These are phyloP conservation scores for Phengaris arion DNA, from an alignment of 2,888 invertebrate species.

Conservation along the genomic window DNA sequence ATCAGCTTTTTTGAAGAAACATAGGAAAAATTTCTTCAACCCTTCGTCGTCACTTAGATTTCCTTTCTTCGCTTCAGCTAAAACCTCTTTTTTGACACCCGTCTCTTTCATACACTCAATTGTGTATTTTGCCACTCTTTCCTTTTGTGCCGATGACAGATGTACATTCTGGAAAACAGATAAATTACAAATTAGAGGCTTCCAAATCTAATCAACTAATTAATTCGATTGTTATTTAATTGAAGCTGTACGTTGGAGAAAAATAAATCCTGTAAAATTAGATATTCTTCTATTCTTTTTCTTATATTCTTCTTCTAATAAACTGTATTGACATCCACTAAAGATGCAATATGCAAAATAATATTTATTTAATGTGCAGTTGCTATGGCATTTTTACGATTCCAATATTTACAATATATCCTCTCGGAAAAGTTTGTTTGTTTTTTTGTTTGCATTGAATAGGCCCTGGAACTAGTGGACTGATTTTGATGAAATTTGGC, in stretches of 20 bases:
- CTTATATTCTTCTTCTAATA: no score
- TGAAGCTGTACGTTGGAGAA: background rate
- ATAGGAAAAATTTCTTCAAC: slow-evolving; percentile 67
- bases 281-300: no score
- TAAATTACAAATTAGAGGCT: background rate
- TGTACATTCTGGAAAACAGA: slow-evolving; percentile 50
- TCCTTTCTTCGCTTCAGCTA: slow-evolving; percentile 64
- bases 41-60: slow-evolving; percentile 60
- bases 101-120: slow-evolving; percentile 60
- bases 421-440: no score
- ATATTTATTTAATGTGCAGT: no score
- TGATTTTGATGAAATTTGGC: no score
- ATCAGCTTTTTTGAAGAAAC: slow-evolving; percentile 69
- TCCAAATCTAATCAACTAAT: background rate
- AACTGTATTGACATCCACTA: no score
- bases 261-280: no score
- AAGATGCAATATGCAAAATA: no score
- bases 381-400: no score
- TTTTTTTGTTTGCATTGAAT: no score
- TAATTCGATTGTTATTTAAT: background rate
- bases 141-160: slow-evolving; percentile 52
- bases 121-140: slow-evolving; percentile 50
- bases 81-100: slow-evolving; percentile 56
- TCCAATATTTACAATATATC: no score
- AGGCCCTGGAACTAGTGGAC: no score